Evolutionary conservation across 2,888 invertebrate genomes (phyloP), one percentile per base, ranked within the genome.

Genomic region (Geotrupes spiniger): DNA sequence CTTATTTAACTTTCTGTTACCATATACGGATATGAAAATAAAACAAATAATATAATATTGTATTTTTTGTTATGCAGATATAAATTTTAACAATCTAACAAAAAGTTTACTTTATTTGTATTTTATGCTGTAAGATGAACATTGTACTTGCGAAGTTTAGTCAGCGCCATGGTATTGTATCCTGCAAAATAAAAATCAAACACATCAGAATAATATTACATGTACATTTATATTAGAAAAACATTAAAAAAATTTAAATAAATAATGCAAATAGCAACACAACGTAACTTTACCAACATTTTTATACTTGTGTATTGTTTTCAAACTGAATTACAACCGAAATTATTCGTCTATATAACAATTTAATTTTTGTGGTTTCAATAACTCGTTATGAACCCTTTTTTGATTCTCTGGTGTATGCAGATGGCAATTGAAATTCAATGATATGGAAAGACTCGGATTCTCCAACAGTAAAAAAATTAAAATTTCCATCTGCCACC

Each of bases 91-190:
- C 21, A 21, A 21, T 21, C 21, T 21, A 21, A 21, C 33, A 33
- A 33, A 33, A 33, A 12, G 9, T 15, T 33, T 14, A 33, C 11
- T 33, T 33, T 33, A 33, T 12, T 33, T 33, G 12, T 33, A 33
- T 33, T 12, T 33, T 33, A 33, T 33, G 33, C 33, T 15, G 14
- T 33, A 33, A 33, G 33, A 15, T 33, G 15, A 33, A 33, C 14
- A 14, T 46, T 46, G 46, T 46, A 46, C 46, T 46, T 41, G 41
- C 25, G 17, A 39, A 41, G 16, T 44, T 66, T 68, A 70, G 55
- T 70, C 70, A n/a, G 68, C 63, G 53, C 69, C 68, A 51, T 66
- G 68, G 52, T 70, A 70, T 37, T 67, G 67, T 5, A 69, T 64
- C 57, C 70, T 70, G 56, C 43, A 65, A 64, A 50, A 49, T 49